Conservation (phyloP, 2,797 vertebrate genomes). For the Crax fasciolata region DNA sequence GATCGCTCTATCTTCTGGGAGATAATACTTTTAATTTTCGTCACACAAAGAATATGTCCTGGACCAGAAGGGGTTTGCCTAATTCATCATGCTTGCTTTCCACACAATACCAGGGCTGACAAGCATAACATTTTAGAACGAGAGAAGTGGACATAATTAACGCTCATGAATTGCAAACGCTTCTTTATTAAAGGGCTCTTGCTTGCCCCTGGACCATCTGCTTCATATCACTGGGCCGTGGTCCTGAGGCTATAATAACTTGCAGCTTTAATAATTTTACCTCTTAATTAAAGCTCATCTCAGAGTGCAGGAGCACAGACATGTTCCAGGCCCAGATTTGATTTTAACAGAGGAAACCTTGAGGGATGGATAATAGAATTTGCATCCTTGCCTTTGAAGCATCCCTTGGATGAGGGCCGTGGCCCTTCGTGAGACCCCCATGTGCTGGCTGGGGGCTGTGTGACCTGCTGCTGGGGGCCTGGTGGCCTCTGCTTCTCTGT, state of each 20-base stretch:
- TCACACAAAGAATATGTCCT: conserved; percentile 83
- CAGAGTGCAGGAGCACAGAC: conserved; percentile 57
- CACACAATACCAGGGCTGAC: conserved; percentile 86
- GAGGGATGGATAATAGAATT: conserved; percentile 56
- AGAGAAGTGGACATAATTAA: conserved; percentile 91
- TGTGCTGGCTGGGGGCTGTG: neutral
- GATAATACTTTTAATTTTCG: conserved; percentile 91
- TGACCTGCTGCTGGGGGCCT: neutral
- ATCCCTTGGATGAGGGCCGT: neutral
- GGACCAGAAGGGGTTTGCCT: conserved; percentile 93
- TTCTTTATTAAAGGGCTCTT: conserved; percentile 84
- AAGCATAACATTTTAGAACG: conserved; percentile 88
- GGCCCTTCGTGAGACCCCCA: neutral
- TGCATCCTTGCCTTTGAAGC: neutral
- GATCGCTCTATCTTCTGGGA: conserved; percentile 81
- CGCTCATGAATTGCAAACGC: conserved; percentile 98
- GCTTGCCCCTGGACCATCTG: conserved; percentile 90
- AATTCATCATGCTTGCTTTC: conserved; percentile 91
- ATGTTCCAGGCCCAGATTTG: conserved; percentile 45
- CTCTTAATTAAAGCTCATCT: conserved; percentile 87
- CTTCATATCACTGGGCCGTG: conserved; percentile 85
- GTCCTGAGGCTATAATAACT: conserved; percentile 88
- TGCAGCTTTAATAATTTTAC: conserved; percentile 91
- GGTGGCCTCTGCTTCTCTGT: neutral
- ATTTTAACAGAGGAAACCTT: conserved; percentile 24